phyloP scores from a whole-genome alignment of 2,113 vertebrate genomes.

The Telmatochromis sp. region DNA sequence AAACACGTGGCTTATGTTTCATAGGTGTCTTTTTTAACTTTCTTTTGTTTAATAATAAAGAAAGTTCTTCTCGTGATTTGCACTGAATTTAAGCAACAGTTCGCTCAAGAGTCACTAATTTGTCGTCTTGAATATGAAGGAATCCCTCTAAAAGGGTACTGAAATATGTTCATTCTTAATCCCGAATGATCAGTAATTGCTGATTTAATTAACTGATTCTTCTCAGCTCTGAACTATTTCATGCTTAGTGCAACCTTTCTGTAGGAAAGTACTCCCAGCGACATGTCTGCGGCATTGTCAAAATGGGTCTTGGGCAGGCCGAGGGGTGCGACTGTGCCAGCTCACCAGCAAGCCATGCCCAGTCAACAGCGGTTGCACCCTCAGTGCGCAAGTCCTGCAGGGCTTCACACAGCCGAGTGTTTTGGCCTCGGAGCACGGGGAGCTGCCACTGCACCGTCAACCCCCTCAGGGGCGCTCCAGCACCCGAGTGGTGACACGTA shows the following conservation, averaged over 20 bases:
- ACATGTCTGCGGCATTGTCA: neutral
- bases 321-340: neutral
- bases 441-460: neutral
- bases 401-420: neutral
- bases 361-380: neutral
- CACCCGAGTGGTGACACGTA: constrained; percentile 44
- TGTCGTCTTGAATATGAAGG: neutral
- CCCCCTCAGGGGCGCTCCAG: neutral
- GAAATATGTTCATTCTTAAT: neutral
- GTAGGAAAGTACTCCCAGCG: neutral
- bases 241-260: neutral
- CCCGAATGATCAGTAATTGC: neutral
- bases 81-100: neutral
- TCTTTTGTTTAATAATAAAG: neutral
- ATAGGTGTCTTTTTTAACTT: neutral
- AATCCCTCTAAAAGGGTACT: neutral
- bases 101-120: neutral
- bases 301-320: neutral
- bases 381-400: neutral
- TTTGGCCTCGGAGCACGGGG: constrained; percentile 18
- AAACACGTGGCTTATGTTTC: neutral
- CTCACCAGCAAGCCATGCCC: neutral
- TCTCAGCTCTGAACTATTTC: neutral
- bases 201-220: neutral
- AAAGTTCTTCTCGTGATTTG: neutral